Conservation (phyloP, 2,113 vertebrate genomes). For the Pantherophis guttatus region DNA sequence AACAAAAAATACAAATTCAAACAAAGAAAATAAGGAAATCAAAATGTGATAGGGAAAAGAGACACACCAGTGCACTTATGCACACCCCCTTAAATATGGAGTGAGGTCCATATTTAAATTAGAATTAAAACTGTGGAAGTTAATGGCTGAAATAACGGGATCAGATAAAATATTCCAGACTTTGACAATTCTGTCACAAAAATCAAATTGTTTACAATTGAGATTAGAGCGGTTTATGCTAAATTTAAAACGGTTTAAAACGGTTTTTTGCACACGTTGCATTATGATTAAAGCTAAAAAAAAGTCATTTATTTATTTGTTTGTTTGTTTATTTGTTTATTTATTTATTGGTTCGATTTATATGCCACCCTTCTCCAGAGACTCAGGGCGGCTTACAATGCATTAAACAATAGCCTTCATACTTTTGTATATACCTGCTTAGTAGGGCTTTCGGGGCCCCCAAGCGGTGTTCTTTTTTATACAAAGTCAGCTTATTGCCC, state of each 20-base stretch:
- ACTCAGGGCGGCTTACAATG: no score
- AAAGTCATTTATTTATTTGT: no score
- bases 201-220: neutral
- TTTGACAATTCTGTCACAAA: neutral
- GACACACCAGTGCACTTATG: neutral
- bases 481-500: no score
- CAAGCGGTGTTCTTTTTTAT: no score
- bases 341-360: no score
- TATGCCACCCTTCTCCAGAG: no score
- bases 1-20: neutral
- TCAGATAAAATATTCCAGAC: neutral
- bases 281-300: no score
- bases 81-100: neutral
- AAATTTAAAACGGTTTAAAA: neutral
- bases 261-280: neutral
- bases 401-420: no score
- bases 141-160: neutral
- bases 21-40: neutral
- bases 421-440: no score
- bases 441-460: no score
- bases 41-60: neutral
- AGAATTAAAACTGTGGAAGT: neutral
- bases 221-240: neutral
- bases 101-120: neutral
- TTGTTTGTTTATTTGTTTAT: no score